Conservation (phyloP, 2,797 vertebrate species). For the Coccyzus lansbergi region DNA sequence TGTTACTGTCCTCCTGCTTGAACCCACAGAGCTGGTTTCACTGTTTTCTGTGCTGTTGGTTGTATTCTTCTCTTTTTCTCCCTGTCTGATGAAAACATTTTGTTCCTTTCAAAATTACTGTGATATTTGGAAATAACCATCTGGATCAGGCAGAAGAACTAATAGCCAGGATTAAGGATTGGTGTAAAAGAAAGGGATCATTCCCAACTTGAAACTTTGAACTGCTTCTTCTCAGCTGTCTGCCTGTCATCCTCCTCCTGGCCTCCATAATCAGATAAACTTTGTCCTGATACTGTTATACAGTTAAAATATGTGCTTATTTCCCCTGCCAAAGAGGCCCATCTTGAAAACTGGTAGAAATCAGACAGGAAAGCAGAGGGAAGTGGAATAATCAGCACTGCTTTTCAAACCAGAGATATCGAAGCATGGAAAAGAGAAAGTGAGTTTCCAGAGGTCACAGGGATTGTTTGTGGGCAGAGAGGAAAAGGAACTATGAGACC, state of each 20-base stretch:
- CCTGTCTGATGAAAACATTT: neutral
- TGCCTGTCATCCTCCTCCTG: neutral
- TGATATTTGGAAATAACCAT: neutral
- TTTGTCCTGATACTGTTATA: neutral
- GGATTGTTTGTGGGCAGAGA: neutral
- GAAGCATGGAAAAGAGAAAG: neutral
- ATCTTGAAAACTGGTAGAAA: neutral
- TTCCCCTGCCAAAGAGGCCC: neutral
- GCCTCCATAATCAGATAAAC: slow-evolving; percentile 1
- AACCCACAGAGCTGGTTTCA: neutral
- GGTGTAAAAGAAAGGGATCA: neutral
- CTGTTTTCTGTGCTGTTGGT: neutral
- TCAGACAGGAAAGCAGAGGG: neutral
- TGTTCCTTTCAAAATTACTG: neutral
- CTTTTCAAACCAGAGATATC: neutral
- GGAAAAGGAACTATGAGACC: neutral
- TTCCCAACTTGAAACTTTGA: neutral
- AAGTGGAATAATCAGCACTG: neutral
- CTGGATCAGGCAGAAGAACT: neutral
- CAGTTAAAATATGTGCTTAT: neutral
- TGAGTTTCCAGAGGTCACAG: neutral
- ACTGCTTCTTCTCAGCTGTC: neutral
- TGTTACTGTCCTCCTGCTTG: neutral
- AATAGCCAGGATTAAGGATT: neutral
- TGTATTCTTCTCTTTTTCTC: neutral